phyloP scores from a whole-genome alignment of 1,140 invertebrate species.

The Leptinotarsa texana region DNA sequence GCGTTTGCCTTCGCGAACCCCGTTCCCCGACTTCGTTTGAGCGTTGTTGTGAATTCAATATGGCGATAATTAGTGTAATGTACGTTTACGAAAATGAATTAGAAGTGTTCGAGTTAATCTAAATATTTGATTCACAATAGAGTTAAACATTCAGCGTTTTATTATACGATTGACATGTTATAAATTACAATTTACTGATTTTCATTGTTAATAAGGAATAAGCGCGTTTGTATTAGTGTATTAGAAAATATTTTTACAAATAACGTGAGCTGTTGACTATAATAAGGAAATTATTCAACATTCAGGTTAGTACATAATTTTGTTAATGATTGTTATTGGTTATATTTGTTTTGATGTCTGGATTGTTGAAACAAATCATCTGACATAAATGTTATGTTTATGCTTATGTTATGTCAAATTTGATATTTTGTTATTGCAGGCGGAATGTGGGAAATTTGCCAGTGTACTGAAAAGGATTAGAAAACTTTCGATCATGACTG shows the following conservation, averaged over 20 bases:
- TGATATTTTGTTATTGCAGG: slow-evolving; percentile 43
- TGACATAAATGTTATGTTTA: slow-evolving; percentile 44
- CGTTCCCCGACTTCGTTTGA: slow-evolving; percentile 40
- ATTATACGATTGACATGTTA: slow-evolving; percentile 28
- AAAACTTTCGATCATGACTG: slow-evolving; percentile 68
- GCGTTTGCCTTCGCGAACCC: slow-evolving; percentile 52
- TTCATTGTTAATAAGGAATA: slow-evolving; percentile 24
- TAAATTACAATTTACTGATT: slow-evolving; percentile 18
- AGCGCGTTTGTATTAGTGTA: slow-evolving; percentile 42
- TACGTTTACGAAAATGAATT: slow-evolving; percentile 51
- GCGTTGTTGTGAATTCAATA: slow-evolving; percentile 58
- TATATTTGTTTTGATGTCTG: slow-evolving; percentile 11
- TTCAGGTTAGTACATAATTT: slow-evolving; percentile 20
- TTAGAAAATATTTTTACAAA: slow-evolving; percentile 47
- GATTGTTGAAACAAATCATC: slow-evolving; percentile 21
- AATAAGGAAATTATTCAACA: slow-evolving; percentile 14
- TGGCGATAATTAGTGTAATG: slow-evolving; percentile 56
- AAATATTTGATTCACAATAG: slow-evolving; percentile 20
- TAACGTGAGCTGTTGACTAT: slow-evolving; percentile 42
- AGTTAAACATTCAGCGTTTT: slow-evolving; percentile 22
- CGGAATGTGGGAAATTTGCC: slow-evolving; percentile 53
- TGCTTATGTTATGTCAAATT: slow-evolving; percentile 44
- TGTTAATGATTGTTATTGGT: neutral
- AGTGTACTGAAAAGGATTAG: slow-evolving; percentile 40
- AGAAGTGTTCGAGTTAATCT: slow-evolving; percentile 24